phyloP scores from a whole-genome alignment of 2,888 invertebrate species.

The Chrysomela aeneicollis region DNA sequence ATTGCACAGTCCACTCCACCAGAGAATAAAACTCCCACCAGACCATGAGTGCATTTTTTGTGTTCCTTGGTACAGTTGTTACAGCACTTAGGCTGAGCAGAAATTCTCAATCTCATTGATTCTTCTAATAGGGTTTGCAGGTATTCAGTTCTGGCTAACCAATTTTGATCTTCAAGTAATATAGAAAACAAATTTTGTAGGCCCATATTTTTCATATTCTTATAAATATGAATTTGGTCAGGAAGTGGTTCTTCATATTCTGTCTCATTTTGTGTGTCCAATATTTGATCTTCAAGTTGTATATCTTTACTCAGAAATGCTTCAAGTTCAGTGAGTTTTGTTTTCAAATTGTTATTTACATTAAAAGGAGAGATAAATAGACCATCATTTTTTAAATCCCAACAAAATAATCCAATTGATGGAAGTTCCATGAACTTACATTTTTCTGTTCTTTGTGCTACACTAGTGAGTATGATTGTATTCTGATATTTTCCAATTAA shows the following conservation, averaged over 20 bases:
- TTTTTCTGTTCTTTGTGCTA: slow-evolving; percentile 66
- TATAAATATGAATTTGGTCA: slow-evolving; percentile 40
- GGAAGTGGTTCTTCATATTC: slow-evolving; percentile 41
- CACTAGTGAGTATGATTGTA: slow-evolving; percentile 64
- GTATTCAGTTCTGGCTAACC: slow-evolving; percentile 59
- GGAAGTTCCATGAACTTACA: slow-evolving; percentile 67
- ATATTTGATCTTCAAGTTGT: slow-evolving; percentile 13
- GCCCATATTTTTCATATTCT: slow-evolving; percentile 46
- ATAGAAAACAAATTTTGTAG: slow-evolving; percentile 56
- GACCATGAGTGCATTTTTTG: slow-evolving; percentile 57
- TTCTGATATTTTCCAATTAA: slow-evolving; percentile 66
- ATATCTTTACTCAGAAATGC: slow-evolving; percentile 53
- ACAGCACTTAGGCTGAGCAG: slow-evolving; percentile 70
- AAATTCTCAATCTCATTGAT: slow-evolving; percentile 69
- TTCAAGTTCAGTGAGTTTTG: slow-evolving; percentile 56
- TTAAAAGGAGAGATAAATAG: slow-evolving; percentile 62
- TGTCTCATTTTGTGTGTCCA: slow-evolving; percentile 14
- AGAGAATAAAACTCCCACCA: slow-evolving; percentile 80
- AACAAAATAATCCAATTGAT: slow-evolving; percentile 67
- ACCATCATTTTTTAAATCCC: slow-evolving; percentile 59
- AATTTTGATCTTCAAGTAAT: slow-evolving; percentile 51
- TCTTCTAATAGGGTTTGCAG: slow-evolving; percentile 65
- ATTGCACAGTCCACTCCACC: slow-evolving; percentile 97
- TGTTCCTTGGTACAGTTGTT: slow-evolving; percentile 64
- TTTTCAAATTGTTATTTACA: slow-evolving; percentile 53